A percentile compares a stretch with the other conserved stretches of the same genome.
Evolutionary conservation across 2,888 invertebrate species (phyloP).

Genomic region (Ornithoptera priamus): DNA sequence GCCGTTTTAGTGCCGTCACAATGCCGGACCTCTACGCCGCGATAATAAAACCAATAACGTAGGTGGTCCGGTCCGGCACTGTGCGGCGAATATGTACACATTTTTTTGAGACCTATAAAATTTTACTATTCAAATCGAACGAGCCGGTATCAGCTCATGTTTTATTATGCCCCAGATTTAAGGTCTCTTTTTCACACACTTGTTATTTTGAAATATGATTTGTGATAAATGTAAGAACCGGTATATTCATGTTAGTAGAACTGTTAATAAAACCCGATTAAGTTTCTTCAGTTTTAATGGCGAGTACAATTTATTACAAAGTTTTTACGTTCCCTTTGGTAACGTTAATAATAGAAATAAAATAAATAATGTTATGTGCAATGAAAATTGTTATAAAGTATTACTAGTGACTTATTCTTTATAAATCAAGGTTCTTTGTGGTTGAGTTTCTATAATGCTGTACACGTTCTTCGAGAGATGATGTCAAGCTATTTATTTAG

Average conservation of each 20-base stretch:
- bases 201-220: background rate
- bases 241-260: too few species aligned
- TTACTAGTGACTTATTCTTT: constrained; percentile 43
- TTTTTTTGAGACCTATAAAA: constrained; percentile 65
- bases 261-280: too few species aligned
- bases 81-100: constrained; percentile 60
- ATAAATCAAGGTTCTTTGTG: constrained; percentile 38
- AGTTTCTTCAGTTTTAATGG: too few species aligned
- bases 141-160: constrained; percentile 33
- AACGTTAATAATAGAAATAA: too few species aligned
- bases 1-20: constrained; percentile 45
- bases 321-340: too few species aligned
- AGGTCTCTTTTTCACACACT: constrained; percentile 3
- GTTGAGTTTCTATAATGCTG: constrained; percentile 38
- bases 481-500: constrained; percentile 41
- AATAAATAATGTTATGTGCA: too few species aligned
- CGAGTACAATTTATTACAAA: too few species aligned
- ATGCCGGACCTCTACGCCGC: constrained; percentile 45
- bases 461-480: constrained; percentile 35
- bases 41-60: constrained; percentile 60
- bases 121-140: constrained; percentile 63
- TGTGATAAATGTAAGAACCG: too few species aligned
- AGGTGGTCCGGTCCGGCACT: constrained; percentile 64
- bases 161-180: constrained; percentile 23
- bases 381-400: constrained; percentile 34